These are phyloP conservation scores for Drosophila anceps DNA, from an alignment of 2,888 invertebrate species.

Conservation along the genomic window DNA sequence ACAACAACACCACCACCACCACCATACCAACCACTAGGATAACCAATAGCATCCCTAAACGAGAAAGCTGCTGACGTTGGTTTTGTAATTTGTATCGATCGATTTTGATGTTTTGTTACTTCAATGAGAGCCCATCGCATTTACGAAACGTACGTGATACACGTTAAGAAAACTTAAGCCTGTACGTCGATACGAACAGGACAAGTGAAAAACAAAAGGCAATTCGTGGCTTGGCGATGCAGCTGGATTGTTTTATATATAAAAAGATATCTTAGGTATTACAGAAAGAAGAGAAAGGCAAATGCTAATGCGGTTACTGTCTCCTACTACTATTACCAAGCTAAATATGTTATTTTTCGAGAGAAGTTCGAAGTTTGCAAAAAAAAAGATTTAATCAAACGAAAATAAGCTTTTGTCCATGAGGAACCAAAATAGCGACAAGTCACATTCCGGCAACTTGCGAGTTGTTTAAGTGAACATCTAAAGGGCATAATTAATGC, in stretches of 20 bases:
- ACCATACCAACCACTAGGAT: conserved; percentile 28
- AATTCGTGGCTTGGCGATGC: neutral
- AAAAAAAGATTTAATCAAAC: no score
- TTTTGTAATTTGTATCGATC: conserved; percentile 81
- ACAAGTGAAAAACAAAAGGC: neutral
- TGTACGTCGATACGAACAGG: neutral
- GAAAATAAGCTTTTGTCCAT: no score
- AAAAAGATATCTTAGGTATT: neutral
- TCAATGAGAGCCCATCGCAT: conserved; percentile 41
- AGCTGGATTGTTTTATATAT: neutral
- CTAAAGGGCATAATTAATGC: no score
- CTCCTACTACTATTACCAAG: neutral
- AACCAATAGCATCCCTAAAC: conserved; percentile 48
- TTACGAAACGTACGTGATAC: conserved; percentile 54
- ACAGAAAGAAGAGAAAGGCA: neutral
- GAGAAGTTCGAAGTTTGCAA: no score
- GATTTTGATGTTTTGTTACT: conserved; percentile 69
- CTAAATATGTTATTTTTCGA: no score
- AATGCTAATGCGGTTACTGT: neutral
- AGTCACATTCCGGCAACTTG: no score
- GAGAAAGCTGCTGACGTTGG: conserved; percentile 60
- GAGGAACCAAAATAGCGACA: no score
- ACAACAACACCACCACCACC: conserved; percentile 23
- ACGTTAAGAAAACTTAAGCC: conserved; percentile 37
- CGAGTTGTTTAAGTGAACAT: no score